Base-by-base conservation (phyloP, 2,113 vertebrate species). In the Martes martes region DNA sequence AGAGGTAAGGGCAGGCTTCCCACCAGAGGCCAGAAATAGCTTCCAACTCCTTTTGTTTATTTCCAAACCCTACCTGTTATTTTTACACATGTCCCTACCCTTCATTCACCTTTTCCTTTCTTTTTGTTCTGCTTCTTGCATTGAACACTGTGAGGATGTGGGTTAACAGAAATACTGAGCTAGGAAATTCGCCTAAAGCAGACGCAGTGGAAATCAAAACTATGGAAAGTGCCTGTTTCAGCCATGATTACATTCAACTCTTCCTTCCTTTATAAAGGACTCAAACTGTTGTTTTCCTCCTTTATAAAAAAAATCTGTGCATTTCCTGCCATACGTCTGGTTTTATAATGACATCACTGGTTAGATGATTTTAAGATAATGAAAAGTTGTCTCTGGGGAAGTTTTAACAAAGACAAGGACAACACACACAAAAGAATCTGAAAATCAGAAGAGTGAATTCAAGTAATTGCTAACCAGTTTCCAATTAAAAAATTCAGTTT, bases 41-140 rank as follows among this genome's bases (percentile, higher is more conserved):
- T 94, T 95, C 88, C 80, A 65, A 28, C 6, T 82, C 33, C 74
- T 93, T 95, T 93, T 33, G 67, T 92, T 94, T 93, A 95, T 97
- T 97, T 95, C 45, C 21, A 89, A 96, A 73, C n/a, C 10, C 13
- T 45, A 39, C 14, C 50, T 96, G 76, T 42, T 91, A 89, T 89
- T 97, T 95, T 90, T 95, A 93, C 16, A 55, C 63, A 90, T 36
- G 10, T 86, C 11, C 9, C 50, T 82, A 93, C 26, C 23, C 50
- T 85, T 94, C 28, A 93, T 93, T 92, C 79, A 93, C 69, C 36
- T 88, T 88, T 88, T 83, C 47, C 74, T 97, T 94, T 63, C 61
- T 79, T 85, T 94, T 39, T 93, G 63, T 90, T 94, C 74, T 94
- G 59, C 33, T 95, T 88, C 45, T 94, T 80, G 0, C 19, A 96